A percentile compares a stretch with the other conserved stretches of the same genome.
phyloP scores from a whole-genome alignment of 2,113 vertebrate genomes.

The Columba janthina region DNA sequence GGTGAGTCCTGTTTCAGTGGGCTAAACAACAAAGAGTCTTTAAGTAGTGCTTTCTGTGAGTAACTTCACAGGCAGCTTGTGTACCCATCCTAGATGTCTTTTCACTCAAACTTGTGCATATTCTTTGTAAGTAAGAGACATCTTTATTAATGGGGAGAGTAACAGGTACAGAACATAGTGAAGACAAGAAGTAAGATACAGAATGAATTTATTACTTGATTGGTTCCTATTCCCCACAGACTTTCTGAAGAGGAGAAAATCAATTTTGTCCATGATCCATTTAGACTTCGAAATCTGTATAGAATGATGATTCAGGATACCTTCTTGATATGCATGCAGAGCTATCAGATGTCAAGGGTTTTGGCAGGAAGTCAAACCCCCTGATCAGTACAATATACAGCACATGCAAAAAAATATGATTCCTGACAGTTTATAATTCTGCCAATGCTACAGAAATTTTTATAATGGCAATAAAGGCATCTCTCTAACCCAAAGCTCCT shows the following conservation, averaged over 20 bases:
- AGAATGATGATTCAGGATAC: not conserved
- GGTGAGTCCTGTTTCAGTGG: not conserved
- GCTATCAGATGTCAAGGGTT: not conserved
- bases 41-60: not conserved
- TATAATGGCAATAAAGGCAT: slow-evolving; percentile 10
- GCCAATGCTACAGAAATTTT: not conserved
- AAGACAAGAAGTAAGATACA: not conserved
- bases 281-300: not conserved
- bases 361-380: not conserved
- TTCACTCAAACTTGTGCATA: not conserved
- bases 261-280: not conserved
- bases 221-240: not conserved
- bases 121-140: not conserved
- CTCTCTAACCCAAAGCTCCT: not conserved
- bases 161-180: not conserved
- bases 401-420: not conserved
- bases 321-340: not conserved
- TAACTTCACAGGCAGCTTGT: not conserved
- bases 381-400: not conserved
- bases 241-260: not conserved
- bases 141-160: not conserved
- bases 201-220: not conserved
- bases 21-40: not conserved
- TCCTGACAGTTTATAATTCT: slow-evolving; percentile 19
- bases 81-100: not conserved